Conservation (phyloP, 2,888 invertebrate species). For the Diplazon laetatorius region DNA sequence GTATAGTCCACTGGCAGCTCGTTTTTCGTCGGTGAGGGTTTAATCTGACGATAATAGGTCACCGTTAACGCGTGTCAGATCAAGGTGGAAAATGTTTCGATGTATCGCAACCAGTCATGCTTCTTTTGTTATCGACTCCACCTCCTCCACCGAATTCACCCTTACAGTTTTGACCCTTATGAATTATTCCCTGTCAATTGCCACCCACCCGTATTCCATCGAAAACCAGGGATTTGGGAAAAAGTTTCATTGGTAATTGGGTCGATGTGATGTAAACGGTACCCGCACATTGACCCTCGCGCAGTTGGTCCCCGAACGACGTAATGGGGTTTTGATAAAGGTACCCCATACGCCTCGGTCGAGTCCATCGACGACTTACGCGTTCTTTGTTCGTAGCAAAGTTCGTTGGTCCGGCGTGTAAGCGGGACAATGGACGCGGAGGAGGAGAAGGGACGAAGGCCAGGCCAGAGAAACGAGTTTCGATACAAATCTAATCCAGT, state of each 20-base stretch:
- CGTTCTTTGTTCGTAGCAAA: constrained; percentile 50
- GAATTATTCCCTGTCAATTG: not conserved
- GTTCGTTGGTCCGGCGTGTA: constrained; percentile 51
- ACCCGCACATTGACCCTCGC: constrained; percentile 25
- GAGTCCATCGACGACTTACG: constrained; percentile 25
- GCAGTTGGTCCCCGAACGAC: not conserved
- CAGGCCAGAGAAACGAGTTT: constrained; percentile 19
- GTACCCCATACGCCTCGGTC: not conserved
- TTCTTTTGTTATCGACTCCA: not conserved
- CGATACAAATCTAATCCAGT: constrained; percentile 60
- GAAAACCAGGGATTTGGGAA: not conserved
- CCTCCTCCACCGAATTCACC: no score
- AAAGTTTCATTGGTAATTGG: constrained; percentile 2
- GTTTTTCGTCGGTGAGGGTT: constrained; percentile 4
- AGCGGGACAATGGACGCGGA: constrained; percentile 49
- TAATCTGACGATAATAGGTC: constrained; percentile 32
- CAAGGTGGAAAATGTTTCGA: not conserved
- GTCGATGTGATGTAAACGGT: constrained; percentile 1
- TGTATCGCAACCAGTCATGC: constrained; percentile 19
- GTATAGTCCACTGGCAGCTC: constrained; percentile 22
- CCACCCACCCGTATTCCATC: not conserved
- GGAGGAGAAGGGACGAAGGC: not conserved
- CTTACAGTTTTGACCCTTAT: constrained; percentile 1
- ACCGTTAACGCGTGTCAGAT: constrained; percentile 22
- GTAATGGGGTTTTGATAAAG: constrained; percentile 48